Evolutionary conservation across 2,797 vertebrate species (phyloP).

Genomic region (Anomalospiza imberbis): DNA sequence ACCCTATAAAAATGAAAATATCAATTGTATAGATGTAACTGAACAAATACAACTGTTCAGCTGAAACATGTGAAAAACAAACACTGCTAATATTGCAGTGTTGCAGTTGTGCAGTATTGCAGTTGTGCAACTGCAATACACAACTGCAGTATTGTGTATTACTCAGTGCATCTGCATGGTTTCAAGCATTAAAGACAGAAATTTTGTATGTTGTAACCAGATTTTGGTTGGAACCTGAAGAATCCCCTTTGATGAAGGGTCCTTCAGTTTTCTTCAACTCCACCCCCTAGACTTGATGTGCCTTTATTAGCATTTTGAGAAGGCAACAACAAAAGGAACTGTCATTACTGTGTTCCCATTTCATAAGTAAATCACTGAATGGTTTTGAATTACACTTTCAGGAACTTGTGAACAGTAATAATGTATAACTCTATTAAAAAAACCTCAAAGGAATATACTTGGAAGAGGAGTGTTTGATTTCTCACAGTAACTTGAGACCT

Average conservation of each 20-base stretch:
- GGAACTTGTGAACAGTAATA: background rate
- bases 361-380: background rate
- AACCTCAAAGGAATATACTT: background rate
- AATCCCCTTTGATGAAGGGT: background rate
- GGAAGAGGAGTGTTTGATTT: background rate
- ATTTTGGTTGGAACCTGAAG: background rate
- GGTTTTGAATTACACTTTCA: background rate
- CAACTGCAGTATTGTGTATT: too few relatives aligned
- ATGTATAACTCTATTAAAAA: background rate
- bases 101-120: too few relatives aligned
- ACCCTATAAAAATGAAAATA: slow-evolving; percentile 76
- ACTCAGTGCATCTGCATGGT: background rate
- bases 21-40: background rate
- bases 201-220: background rate
- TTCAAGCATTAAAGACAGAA: background rate
- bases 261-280: background rate
- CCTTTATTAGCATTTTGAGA: background rate
- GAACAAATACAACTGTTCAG: background rate
- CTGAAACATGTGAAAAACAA: background rate
- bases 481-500: background rate
- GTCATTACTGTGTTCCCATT: background rate
- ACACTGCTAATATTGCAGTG: background rate
- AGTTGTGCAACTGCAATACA: too few relatives aligned
- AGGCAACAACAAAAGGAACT: background rate
- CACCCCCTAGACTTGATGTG: background rate